These are phyloP conservation scores for Neogobius melanostomus DNA, from an alignment of 2,113 vertebrate genomes.

Conservation along the genomic window DNA sequence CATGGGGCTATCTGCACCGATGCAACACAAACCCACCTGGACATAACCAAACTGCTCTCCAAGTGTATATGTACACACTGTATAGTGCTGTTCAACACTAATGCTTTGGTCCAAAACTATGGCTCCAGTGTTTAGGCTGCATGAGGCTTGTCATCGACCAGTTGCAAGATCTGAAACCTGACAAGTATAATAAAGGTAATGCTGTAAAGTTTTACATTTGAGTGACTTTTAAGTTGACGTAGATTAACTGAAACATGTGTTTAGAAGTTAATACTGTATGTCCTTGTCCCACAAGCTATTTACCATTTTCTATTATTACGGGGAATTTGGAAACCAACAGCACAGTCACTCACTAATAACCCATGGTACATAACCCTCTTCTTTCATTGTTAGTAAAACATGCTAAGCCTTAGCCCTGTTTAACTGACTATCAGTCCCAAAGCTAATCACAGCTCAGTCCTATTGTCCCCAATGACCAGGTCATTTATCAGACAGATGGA, in stretches of 20 bases:
- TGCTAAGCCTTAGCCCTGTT: not conserved
- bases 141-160: slow-evolving; percentile 47
- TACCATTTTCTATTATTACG: too few species aligned
- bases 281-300: too few species aligned
- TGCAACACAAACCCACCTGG: slow-evolving; percentile 1
- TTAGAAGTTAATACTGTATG: too few species aligned
- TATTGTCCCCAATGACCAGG: slow-evolving; percentile 13
- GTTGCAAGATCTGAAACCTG: slow-evolving; percentile 35
- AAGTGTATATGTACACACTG: too few species aligned
- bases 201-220: not conserved
- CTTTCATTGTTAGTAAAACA: not conserved
- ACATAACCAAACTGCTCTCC: too few species aligned
- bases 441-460: not conserved
- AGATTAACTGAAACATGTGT: too few species aligned
- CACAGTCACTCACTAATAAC: not conserved
- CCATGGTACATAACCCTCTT: not conserved
- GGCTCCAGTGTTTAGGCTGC: slow-evolving; percentile 1
- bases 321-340: not conserved
- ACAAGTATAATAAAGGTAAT: not conserved
- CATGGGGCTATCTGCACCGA: not conserved
- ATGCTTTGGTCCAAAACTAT: not conserved
- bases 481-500: slow-evolving; percentile 46
- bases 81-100: too few species aligned
- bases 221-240: too few species aligned
- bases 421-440: not conserved